These are phyloP conservation scores for Pteropus rufus DNA, from an alignment of 2,797 vertebrate species.

Conservation along the genomic window DNA sequence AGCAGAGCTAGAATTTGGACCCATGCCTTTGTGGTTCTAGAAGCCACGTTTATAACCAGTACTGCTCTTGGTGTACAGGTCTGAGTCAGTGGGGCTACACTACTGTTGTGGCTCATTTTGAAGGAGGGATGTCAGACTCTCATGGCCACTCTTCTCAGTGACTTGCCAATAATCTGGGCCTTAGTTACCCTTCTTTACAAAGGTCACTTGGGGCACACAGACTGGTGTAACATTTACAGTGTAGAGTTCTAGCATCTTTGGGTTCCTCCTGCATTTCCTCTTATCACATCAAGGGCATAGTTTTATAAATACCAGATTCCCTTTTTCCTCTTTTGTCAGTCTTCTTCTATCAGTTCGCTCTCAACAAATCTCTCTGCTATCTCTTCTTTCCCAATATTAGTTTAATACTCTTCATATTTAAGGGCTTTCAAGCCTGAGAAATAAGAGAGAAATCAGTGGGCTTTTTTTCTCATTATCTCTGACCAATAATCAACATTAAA, in stretches of 20 bases:
- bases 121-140: background rate
- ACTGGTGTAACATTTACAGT: background rate
- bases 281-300: background rate
- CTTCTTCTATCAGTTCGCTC: background rate
- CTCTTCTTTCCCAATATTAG: conserved; percentile 49
- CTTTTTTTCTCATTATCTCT: background rate
- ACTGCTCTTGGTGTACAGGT: background rate
- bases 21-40: background rate
- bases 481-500: conserved; percentile 45
- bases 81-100: background rate
- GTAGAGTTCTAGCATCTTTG: background rate
- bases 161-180: background rate
- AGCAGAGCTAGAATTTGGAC: background rate
- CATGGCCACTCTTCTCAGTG: background rate
- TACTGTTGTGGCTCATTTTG: conserved; percentile 5
- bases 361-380: background rate
- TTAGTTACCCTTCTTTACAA: background rate
- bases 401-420: conserved; percentile 50
- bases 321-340: conserved; percentile 1
- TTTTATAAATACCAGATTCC: conserved; percentile 14
- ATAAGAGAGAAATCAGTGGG: conserved; percentile 23
- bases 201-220: background rate
- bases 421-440: conserved; percentile 10
- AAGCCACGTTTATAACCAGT: background rate
- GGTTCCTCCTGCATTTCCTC: background rate